Evolutionary conservation across 2,888 invertebrate genomes (phyloP).

Genomic region (Teleiodes luculella): DNA sequence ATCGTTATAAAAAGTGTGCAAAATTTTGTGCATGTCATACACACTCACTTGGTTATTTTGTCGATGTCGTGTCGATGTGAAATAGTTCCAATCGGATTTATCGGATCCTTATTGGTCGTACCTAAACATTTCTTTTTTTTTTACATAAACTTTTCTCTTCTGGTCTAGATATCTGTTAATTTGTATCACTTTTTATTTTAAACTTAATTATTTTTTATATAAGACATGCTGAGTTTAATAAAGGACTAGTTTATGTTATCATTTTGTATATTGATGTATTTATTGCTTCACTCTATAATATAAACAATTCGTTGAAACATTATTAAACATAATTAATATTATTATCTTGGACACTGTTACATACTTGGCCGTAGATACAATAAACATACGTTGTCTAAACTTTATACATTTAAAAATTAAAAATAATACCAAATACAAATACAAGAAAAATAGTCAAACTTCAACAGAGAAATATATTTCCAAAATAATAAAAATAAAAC

Average conservation of each 20-base stretch:
- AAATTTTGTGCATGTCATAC: too few species aligned
- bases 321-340: conserved; percentile 34
- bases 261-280: conserved; percentile 55
- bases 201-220: neutral
- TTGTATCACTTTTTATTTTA: neutral
- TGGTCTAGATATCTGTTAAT: too few species aligned
- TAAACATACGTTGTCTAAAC: conserved; percentile 46
- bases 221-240: conserved; percentile 21
- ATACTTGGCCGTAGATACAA: conserved; percentile 49
- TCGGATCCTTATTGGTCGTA: too few species aligned
- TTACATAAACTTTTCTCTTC: too few species aligned
- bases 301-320: conserved; percentile 73
- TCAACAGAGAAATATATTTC: conserved; percentile 69
- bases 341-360: conserved; percentile 38
- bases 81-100: too few species aligned
- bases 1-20: too few species aligned
- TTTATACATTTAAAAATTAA: conserved; percentile 51
- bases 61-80: too few species aligned
- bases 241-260: conserved; percentile 36
- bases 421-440: conserved; percentile 70
- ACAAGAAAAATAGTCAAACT: conserved; percentile 60
- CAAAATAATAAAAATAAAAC: conserved; percentile 52
- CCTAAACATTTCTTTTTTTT: too few species aligned
- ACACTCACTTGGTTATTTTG: too few species aligned
- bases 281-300: conserved; percentile 69